These are phyloP conservation scores for Ferrisia virgata DNA, from an alignment of 2,888 invertebrate genomes.

Conservation along the genomic window DNA sequence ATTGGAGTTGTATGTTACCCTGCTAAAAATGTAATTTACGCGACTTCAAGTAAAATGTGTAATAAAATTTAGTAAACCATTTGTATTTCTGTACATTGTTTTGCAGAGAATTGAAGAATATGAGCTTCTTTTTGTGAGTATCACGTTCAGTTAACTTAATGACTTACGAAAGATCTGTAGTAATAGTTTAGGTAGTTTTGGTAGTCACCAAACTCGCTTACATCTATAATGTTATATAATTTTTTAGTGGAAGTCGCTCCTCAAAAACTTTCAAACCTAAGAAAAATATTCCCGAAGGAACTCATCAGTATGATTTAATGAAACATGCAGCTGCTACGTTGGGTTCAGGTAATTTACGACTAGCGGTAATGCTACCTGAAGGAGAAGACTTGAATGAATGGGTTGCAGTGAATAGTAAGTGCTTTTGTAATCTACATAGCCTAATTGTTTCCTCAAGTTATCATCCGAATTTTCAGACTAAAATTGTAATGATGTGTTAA, in stretches of 20 bases:
- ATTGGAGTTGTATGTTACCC: too few species aligned
- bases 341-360: constrained; percentile 92
- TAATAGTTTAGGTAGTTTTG: too few species aligned
- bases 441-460: too few species aligned
- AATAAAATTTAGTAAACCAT: not conserved
- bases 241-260: constrained; percentile 74
- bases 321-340: constrained; percentile 98
- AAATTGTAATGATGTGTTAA: not conserved
- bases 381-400: constrained; percentile 99
- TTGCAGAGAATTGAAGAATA: not conserved
- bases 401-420: constrained; percentile 99
- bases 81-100: not conserved
- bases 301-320: constrained; percentile 98
- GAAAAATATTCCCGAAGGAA: constrained; percentile 97
- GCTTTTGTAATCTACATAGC: not conserved
- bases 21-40: not conserved
- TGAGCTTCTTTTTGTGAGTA: constrained; percentile 13
- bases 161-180: too few species aligned
- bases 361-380: constrained; percentile 95
- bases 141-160: not conserved
- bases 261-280: constrained; percentile 98
- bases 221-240: not conserved
- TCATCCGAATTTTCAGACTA: too few species aligned
- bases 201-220: not conserved
- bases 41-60: not conserved